Base-by-base conservation (phyloP, 2,113 vertebrate species). In the Hiodon alosoides region DNA sequence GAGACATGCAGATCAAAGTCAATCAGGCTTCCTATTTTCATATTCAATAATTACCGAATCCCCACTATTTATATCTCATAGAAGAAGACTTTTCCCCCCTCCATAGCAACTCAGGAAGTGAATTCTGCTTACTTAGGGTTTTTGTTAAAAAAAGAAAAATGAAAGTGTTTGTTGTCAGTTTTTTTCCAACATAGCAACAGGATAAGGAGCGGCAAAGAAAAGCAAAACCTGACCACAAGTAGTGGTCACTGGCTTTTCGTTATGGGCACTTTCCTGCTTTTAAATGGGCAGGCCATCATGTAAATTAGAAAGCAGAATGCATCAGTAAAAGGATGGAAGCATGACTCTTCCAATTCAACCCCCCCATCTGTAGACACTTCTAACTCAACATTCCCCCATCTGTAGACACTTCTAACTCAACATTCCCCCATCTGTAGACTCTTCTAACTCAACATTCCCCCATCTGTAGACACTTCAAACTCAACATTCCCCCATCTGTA, bases 11-110 rank as follows among this genome's bases (percentile, higher is more conserved):
- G 84, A 88, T 87, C 82, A 86, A 84, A 88, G 82, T 82, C 74
- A 79, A 79, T 74, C 73, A 85, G 66, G 82, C 83, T 83, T 79
- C 80, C 71, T 82, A 84, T 85, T 81, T 87, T 85, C 78, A 84
- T 86, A 89, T 88, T 82, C 73, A 84, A 81, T 88, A 89, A 91
- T 90, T 87, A 88, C 84, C 80, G 85, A 89, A 90, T 86, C 83
- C 83, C 76, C 66, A 82, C 87, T 87, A 89, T 90, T 88, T 90
- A 89, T 88, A 90, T 85, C 85, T 85, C 77, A 73, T 78, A 82
- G 84, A 87, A 88, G 79, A 76, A 85, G 80, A 77, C 73, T 76
- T 62, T 52, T 74, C 16, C 60, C 53, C 16, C 47, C 60, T 74
- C 69, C 76, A 69, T 46, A 73, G 85, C 83, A 83, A 83, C 84